Conservation (phyloP, 2,113 vertebrate species). For the Chloebia gouldiae region DNA sequence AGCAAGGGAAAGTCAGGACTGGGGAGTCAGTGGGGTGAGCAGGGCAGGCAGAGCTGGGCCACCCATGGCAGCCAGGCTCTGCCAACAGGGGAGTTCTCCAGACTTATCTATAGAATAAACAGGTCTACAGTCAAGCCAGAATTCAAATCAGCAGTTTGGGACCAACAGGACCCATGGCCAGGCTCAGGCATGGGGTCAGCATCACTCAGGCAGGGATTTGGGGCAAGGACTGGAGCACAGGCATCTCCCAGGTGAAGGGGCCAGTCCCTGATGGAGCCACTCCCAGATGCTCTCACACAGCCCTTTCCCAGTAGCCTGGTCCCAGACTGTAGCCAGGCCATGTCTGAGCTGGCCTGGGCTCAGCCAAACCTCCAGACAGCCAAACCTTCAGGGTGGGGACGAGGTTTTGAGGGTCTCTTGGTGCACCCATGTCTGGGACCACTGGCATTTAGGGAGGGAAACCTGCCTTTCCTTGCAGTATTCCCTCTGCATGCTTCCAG, state of each 20-base stretch:
- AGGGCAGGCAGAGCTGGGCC: background rate
- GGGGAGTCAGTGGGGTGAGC: accelerated
- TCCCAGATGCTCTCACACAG: background rate
- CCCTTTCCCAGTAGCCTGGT: background rate
- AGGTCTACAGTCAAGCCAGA: background rate
- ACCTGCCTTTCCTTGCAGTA: background rate
- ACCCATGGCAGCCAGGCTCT: background rate
- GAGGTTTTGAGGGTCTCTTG: background rate
- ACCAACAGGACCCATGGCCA: accelerated
- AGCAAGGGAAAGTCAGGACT: background rate
- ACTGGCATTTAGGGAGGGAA: background rate
- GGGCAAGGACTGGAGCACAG: background rate
- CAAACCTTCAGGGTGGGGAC: accelerated
- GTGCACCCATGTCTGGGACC: background rate
- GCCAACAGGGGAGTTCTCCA: background rate
- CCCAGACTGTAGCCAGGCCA: accelerated
- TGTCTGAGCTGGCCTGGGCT: background rate
- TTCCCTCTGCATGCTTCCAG: background rate
- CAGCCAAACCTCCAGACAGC: background rate
- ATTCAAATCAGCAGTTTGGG: background rate
- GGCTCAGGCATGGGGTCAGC: background rate
- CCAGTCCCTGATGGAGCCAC: background rate
- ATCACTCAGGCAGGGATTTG: too few relatives aligned
- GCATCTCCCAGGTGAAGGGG: accelerated
- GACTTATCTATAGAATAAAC: background rate